Conservation (phyloP, 2,113 vertebrate species). For the Trematomus loennbergii region DNA sequence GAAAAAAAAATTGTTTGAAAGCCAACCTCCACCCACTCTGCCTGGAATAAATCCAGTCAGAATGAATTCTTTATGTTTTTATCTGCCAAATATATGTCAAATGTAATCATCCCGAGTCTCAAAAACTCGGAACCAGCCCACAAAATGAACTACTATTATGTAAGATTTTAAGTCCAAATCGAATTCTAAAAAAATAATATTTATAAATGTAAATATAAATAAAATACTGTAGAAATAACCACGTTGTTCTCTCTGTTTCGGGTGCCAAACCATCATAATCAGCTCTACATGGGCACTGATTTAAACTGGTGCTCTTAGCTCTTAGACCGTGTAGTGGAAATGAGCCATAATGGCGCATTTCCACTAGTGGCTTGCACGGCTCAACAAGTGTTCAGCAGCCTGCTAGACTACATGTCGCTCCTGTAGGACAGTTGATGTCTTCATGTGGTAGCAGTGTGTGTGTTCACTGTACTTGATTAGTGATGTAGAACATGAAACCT, state of each 20-base stretch:
- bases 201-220: no score
- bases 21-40: neutral
- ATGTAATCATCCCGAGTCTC: neutral
- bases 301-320: neutral
- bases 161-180: neutral
- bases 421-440: neutral
- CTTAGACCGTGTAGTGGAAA: no score
- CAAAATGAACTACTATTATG: neutral
- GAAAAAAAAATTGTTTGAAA: neutral
- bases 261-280: neutral
- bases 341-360: no score
- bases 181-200: neutral
- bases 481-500: slow-evolving; percentile 30
- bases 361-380: neutral
- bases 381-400: neutral
- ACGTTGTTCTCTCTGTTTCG: neutral
- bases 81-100: neutral
- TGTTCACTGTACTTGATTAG: slow-evolving; percentile 20
- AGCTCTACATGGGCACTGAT: neutral
- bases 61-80: neutral
- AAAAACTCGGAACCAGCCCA: neutral
- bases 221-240: neutral
- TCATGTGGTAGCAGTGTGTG: slow-evolving; percentile 27
- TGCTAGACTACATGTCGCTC: neutral
- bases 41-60: neutral